phyloP scores from a whole-genome alignment of 2,797 vertebrate genomes.

The Cyprinodon diabolis region DNA sequence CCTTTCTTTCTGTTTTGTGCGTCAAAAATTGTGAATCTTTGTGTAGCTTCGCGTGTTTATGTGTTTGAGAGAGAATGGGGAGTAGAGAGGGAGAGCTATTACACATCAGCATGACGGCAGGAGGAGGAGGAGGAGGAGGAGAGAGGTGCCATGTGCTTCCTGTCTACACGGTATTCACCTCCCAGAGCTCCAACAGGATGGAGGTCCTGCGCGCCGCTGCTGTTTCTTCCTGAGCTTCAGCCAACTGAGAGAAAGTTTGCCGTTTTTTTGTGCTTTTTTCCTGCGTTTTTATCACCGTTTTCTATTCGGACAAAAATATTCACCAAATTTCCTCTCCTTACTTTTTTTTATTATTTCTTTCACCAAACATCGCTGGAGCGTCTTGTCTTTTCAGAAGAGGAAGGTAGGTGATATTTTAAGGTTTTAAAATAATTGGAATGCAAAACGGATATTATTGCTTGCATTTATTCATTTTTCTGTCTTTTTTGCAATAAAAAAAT shows the following conservation, averaged over 20 bases:
- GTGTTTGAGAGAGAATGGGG: neutral
- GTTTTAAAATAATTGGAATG: neutral
- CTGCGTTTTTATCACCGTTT: neutral
- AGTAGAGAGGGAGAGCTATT: conserved; percentile 27
- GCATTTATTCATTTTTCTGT: neutral
- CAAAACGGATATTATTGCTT: neutral
- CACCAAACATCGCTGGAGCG: conserved; percentile 43
- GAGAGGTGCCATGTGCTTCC: conserved; percentile 84
- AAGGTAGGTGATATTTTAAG: conserved; percentile 57
- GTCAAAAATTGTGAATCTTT: conserved; percentile 30
- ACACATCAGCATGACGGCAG: conserved; percentile 35
- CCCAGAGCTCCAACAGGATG: conserved; percentile 76
- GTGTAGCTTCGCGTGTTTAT: neutral
- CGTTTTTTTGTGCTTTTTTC: conserved; percentile 13
- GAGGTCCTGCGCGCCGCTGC: conserved; percentile 65
- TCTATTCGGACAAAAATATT: conserved; percentile 27
- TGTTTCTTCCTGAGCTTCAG: conserved; percentile 38
- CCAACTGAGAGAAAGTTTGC: conserved; percentile 52
- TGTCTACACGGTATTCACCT: conserved; percentile 76
- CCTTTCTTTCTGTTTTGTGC: conserved; percentile 32
- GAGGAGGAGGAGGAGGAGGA: conserved; percentile 36
- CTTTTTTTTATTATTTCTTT: conserved; percentile 18
- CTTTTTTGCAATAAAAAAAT: too few species aligned
- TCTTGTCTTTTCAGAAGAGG: conserved; percentile 51
- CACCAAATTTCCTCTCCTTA: conserved; percentile 14